Evolutionary conservation across 2,797 vertebrate species (phyloP).

Genomic region (Pterois miles): DNA sequence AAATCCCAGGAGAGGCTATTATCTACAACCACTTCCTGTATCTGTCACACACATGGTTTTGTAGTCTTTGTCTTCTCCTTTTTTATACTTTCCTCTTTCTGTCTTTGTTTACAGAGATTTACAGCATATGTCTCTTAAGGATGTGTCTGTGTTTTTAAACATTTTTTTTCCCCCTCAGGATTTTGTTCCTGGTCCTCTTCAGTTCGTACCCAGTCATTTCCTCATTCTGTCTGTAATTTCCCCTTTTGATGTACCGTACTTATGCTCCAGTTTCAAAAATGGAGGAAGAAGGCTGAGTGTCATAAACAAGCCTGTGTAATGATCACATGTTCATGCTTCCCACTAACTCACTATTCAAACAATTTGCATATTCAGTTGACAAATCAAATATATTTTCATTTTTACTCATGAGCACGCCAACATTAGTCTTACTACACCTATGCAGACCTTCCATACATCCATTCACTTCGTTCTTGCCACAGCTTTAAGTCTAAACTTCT

Average conservation of each 20-base stretch:
- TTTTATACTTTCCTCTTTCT: neutral
- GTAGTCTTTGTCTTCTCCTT: neutral
- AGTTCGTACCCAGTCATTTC: constrained; percentile 45
- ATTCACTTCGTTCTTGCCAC: neutral
- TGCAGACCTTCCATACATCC: neutral
- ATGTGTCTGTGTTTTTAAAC: neutral
- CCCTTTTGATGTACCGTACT: constrained; percentile 21
- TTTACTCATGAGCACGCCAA: neutral
- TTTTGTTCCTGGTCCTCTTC: neutral
- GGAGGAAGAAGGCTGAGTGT: neutral
- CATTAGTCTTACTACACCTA: neutral
- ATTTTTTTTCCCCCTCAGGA: constrained; percentile 6
- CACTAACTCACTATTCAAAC: neutral
- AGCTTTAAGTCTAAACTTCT: neutral
- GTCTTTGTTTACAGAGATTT: neutral
- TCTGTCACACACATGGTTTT: constrained; percentile 29
- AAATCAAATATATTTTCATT: neutral
- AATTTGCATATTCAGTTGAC: constrained; percentile 16
- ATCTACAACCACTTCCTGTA: constrained; percentile 43
- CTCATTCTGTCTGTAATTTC: constrained; percentile 55
- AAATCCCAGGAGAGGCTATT: constrained; percentile 20
- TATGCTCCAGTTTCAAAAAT: constrained; percentile 3
- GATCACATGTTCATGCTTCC: constrained; percentile 1
- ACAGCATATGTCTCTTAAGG: neutral
- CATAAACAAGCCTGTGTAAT: constrained; percentile 18